These are phyloP conservation scores for Diachrysia chrysitis DNA, from an alignment of 2,888 invertebrate species.

Conservation along the genomic window DNA sequence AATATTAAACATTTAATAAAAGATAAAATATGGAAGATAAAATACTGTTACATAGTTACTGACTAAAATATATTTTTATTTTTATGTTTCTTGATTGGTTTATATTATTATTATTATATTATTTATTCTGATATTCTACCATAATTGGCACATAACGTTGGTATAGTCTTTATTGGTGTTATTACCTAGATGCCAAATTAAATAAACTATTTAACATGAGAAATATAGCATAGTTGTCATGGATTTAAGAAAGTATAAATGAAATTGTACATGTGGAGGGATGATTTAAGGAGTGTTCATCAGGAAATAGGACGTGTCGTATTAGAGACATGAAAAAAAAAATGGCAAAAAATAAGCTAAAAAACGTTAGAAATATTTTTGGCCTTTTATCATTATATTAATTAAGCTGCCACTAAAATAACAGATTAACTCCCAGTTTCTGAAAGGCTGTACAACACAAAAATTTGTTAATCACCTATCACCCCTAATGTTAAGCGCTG, in stretches of 20 bases:
- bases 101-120: not conserved
- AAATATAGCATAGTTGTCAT: not conserved
- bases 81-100: not conserved
- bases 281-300: not conserved
- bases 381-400: not conserved
- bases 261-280: not conserved
- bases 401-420: not conserved
- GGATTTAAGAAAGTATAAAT: not conserved
- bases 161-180: not conserved
- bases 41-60: constrained; percentile 45
- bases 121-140: constrained; percentile 21
- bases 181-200: not conserved
- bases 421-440: no score
- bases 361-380: not conserved
- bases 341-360: not conserved
- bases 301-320: not conserved
- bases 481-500: no score
- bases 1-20: constrained; percentile 43
- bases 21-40: constrained; percentile 45
- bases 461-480: no score
- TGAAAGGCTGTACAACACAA: no score
- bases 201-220: not conserved
- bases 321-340: no score
- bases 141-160: constrained; percentile 35
- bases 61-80: constrained; percentile 16